A percentile compares a stretch with the other conserved stretches of the same genome.
Conservation (phyloP, 2,888 invertebrate genomes). For the Junonia oenone region DNA sequence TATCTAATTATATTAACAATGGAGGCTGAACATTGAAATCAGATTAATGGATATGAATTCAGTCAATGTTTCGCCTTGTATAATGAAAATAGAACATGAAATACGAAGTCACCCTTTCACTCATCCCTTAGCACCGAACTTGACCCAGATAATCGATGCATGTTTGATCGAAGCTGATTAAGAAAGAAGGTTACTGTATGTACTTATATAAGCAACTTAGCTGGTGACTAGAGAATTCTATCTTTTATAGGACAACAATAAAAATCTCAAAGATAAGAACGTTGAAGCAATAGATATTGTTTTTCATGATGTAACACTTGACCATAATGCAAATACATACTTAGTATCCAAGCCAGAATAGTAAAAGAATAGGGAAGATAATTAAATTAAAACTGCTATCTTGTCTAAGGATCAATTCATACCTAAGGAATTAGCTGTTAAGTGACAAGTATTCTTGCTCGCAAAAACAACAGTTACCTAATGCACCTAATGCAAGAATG, state of each 20-base stretch:
- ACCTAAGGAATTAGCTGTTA: neutral
- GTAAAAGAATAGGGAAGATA: neutral
- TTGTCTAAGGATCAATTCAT: neutral
- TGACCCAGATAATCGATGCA: conserved; percentile 32
- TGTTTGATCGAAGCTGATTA: conserved; percentile 38
- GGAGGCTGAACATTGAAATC: conserved; percentile 1
- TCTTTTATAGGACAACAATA: conserved; percentile 22
- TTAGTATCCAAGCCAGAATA: neutral
- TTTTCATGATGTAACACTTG: neutral
- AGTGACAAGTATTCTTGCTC: neutral
- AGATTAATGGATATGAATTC: conserved; percentile 8
- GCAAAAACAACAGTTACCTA: neutral
- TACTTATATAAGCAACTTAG: conserved; percentile 29
- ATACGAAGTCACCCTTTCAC: conserved; percentile 20
- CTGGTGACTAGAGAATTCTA: conserved; percentile 12
- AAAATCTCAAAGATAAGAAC: conserved; percentile 21
- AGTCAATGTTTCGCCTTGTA: conserved; percentile 14
- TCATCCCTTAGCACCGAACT: conserved; percentile 31
- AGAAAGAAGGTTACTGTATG: conserved; percentile 26
- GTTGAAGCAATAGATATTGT: neutral
- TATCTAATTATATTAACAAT: conserved; percentile 1
- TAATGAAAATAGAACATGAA: conserved; percentile 20
- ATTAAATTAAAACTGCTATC: neutral
- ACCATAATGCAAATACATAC: neutral
- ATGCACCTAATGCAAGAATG: neutral